Conservation (phyloP, 2,113 vertebrate species). For the Calonectris borealis region DNA sequence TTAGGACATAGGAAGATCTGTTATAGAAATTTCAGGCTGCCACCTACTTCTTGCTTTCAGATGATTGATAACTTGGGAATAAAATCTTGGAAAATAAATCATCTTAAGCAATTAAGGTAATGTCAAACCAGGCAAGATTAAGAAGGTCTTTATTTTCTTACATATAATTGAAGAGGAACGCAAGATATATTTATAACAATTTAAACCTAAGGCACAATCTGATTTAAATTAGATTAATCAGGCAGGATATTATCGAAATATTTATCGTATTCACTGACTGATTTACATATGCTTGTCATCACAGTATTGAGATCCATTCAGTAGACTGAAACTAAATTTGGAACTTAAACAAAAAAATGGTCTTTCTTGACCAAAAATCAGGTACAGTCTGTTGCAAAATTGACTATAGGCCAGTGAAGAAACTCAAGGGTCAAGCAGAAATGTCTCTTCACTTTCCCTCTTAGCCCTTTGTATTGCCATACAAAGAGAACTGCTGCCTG, state of each 20-base stretch:
- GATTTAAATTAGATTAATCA: conserved; percentile 30
- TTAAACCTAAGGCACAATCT: background rate
- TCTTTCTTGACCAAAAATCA: background rate
- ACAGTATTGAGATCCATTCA: background rate
- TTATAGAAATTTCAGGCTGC: conserved; percentile 29
- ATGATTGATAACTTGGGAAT: conserved; percentile 47
- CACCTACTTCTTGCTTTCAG: conserved; percentile 14
- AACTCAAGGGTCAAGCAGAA: background rate
- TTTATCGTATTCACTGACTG: background rate
- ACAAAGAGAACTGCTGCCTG: background rate
- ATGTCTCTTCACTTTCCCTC: background rate
- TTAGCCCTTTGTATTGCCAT: background rate
- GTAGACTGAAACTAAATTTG: background rate
- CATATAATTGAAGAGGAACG: conserved; percentile 24
- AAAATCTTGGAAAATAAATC: conserved; percentile 53
- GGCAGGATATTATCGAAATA: background rate
- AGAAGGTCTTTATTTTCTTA: conserved; percentile 52
- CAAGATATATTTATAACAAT: conserved; percentile 19
- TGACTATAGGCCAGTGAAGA: background rate
- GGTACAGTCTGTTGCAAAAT: background rate
- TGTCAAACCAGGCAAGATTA: conserved; percentile 37
- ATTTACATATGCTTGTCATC: background rate
- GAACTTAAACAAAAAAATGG: background rate
- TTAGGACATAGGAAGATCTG: background rate
- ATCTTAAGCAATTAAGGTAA: conserved; percentile 44